phyloP scores from a whole-genome alignment of 2,888 invertebrate species.

The Mythimna albipuncta region DNA sequence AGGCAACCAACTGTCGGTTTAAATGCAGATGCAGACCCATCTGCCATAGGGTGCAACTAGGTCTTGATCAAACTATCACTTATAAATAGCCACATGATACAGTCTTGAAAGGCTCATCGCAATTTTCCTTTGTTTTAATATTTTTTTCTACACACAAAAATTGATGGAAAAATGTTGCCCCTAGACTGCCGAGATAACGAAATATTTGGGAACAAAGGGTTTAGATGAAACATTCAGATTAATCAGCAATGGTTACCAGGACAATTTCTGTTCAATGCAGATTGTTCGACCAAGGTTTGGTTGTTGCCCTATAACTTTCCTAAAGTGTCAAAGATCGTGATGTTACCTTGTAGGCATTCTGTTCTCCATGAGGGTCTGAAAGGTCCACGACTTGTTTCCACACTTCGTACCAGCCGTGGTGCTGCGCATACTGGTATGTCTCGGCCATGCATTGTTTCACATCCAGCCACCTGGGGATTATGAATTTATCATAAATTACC shows the following conservation, averaged over 20 bases:
- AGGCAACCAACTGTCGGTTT: not conserved
- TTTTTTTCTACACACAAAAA: not conserved
- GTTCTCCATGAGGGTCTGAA: slow-evolving; percentile 97
- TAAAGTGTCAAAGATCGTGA: not conserved
- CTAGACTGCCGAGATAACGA: not conserved
- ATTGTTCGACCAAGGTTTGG: not conserved
- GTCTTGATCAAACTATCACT: not conserved
- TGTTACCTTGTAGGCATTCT: slow-evolving; percentile 95
- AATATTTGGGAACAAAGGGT: not conserved
- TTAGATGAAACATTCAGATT: not conserved
- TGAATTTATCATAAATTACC: not conserved
- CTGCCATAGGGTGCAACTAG: not conserved
- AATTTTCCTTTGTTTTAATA: too few species aligned
- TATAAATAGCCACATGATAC: not conserved
- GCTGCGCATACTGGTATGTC: slow-evolving; percentile 94
- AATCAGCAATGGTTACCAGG: too few species aligned
- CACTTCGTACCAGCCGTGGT: slow-evolving; percentile 96
- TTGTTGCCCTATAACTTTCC: too few species aligned
- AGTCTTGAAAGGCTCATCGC: too few species aligned
- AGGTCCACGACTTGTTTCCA: slow-evolving; percentile 96
- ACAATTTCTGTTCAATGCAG: not conserved
- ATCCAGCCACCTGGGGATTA: slow-evolving; percentile 93
- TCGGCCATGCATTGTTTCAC: slow-evolving; percentile 93
- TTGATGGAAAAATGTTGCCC: not conserved
- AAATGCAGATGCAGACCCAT: not conserved